Conservation (phyloP, 2,888 invertebrate species). For the Brachyptera risi region DNA sequence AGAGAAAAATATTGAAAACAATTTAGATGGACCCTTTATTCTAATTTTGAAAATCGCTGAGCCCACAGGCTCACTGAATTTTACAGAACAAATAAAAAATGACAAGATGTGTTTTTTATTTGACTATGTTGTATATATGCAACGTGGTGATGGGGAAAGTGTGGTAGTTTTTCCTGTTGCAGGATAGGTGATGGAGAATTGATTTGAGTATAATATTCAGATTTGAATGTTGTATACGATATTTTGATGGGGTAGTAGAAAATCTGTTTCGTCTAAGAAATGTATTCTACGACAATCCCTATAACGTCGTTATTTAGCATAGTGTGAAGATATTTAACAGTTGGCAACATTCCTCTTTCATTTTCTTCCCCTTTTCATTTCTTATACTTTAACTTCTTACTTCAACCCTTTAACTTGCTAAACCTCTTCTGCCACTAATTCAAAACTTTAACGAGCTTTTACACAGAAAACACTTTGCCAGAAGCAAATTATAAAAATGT, state of each 20-base stretch:
- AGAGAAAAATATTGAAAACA: too few relatives aligned
- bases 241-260: background rate
- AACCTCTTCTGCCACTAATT: slow-evolving; percentile 8
- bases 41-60: too few relatives aligned
- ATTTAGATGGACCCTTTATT: too few relatives aligned
- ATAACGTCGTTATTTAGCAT: slow-evolving; percentile 26
- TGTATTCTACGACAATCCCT: slow-evolving; percentile 11
- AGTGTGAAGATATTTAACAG: slow-evolving; percentile 30
- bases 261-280: background rate
- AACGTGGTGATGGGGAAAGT: too few relatives aligned
- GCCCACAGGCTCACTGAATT: too few relatives aligned
- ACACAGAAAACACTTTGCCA: slow-evolving; percentile 12
- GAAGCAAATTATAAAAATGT: slow-evolving; percentile 13
- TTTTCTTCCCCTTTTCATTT: slow-evolving; percentile 4
- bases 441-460: slow-evolving; percentile 13
- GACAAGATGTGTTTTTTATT: too few relatives aligned
- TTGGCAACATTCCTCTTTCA: slow-evolving; percentile 7
- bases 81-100: too few relatives aligned
- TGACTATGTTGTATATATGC: too few relatives aligned
- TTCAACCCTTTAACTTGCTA: slow-evolving; percentile 14
- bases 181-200: too few relatives aligned
- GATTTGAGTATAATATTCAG: too few relatives aligned
- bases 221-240: background rate
- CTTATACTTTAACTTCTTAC: slow-evolving; percentile 15
- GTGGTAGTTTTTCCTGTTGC: too few relatives aligned